phyloP scores from a whole-genome alignment of 2,797 vertebrate genomes.

The Anabacerthia variegaticeps region DNA sequence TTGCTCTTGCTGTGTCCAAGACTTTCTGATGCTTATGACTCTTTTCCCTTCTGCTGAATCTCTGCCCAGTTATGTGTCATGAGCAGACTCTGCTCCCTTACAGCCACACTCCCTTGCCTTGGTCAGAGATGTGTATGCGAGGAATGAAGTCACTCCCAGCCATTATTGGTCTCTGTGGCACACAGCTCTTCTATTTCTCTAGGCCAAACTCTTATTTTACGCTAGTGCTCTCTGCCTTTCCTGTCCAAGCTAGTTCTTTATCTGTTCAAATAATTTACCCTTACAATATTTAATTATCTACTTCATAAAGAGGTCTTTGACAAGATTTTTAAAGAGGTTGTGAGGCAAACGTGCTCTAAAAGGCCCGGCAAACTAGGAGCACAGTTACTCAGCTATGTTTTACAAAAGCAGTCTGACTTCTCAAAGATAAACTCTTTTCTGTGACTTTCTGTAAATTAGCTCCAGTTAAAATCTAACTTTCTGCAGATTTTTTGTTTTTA shows the following conservation, averaged over 20 bases:
- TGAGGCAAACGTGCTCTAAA: background rate
- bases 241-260: background rate
- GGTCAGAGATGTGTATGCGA: background rate
- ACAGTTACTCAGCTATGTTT: background rate
- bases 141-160: conserved; percentile 58
- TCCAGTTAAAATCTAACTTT: background rate
- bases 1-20: background rate
- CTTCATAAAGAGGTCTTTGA: background rate
- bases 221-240: background rate
- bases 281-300: background rate
- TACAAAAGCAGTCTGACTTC: background rate
- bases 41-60: background rate
- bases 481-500: background rate
- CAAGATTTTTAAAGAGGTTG: background rate
- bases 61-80: conserved; percentile 38
- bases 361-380: background rate
- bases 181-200: background rate
- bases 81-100: background rate
- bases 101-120: background rate
- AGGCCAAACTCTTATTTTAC: background rate
- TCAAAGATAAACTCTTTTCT: background rate
- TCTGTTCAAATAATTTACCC: background rate
- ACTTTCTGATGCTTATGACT: conserved; percentile 23
- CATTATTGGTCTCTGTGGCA: background rate
- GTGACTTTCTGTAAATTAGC: background rate